Percentiles rank a stretch among this genome's conserved stretches.
These are phyloP conservation scores for Cololabis saira DNA, from an alignment of 2,113 vertebrate species.

Conservation along the genomic window DNA sequence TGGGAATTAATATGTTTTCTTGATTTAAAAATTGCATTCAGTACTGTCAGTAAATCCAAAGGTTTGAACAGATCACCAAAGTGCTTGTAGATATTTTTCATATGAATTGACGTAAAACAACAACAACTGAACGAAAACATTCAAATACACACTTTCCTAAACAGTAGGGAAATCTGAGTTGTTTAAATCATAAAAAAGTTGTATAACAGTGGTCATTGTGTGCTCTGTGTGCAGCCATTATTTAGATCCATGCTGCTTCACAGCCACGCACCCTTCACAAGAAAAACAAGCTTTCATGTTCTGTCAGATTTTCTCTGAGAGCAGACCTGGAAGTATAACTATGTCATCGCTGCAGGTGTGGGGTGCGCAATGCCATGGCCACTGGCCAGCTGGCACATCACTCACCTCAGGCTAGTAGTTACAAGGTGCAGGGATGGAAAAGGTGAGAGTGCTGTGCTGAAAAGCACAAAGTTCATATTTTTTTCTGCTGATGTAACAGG, in stretches of 20 bases:
- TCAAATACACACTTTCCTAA: neutral
- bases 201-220: neutral
- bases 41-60: too few species aligned
- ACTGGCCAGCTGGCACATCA: slow-evolving; percentile 29
- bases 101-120: too few species aligned
- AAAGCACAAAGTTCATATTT: neutral
- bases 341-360: slow-evolving; percentile 25
- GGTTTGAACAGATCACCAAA: too few species aligned
- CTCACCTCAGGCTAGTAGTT: slow-evolving; percentile 3
- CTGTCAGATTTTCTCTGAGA: slow-evolving; percentile 15
- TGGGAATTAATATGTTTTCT: too few species aligned
- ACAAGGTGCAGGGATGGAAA: slow-evolving; percentile 14
- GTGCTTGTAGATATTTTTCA: too few species aligned
- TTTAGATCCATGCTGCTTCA: neutral
- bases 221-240: neutral
- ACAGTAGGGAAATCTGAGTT: neutral
- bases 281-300: neutral
- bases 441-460: slow-evolving; percentile 3
- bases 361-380: slow-evolving; percentile 6
- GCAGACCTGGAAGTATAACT: slow-evolving; percentile 10
- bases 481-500: neutral
- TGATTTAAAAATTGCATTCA: too few species aligned
- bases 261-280: neutral
- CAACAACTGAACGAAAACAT: too few species aligned
- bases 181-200: neutral